A percentile compares a stretch with the other conserved stretches of the same genome.
These are phyloP conservation scores for Volucella inanis DNA, from an alignment of 2,888 invertebrate species.

Conservation along the genomic window DNA sequence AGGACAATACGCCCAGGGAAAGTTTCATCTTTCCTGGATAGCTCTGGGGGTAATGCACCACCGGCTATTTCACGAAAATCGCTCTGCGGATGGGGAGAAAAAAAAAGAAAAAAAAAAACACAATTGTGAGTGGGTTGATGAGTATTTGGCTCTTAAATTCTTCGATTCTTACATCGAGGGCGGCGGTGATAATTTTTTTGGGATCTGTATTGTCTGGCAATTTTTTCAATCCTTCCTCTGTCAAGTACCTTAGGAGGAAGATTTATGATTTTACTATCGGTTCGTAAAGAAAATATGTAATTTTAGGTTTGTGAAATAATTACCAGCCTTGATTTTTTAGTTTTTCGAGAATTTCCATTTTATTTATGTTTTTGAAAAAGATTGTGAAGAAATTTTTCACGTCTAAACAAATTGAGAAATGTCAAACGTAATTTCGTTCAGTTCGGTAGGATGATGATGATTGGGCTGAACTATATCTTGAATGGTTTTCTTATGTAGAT, in stretches of 20 bases:
- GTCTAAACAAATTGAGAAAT: constrained; percentile 71
- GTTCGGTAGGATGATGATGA: constrained; percentile 35
- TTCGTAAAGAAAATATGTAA: constrained; percentile 5
- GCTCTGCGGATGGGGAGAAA: constrained; percentile 76
- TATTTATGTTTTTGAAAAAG: constrained; percentile 56
- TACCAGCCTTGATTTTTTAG: constrained; percentile 88
- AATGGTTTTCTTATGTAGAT: constrained; percentile 20
- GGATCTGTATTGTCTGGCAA: constrained; percentile 87
- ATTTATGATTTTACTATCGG: constrained; percentile 12
- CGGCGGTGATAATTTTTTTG: constrained; percentile 86
- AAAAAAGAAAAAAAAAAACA: neutral
- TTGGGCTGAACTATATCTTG: constrained; percentile 14
- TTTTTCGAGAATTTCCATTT: constrained; percentile 86
- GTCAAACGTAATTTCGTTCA: constrained; percentile 60
- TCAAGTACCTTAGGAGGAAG: constrained; percentile 86
- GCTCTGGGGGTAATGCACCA: constrained; percentile 88
- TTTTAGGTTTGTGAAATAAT: constrained; percentile 70
- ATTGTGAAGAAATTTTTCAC: constrained; percentile 64
- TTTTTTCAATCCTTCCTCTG: constrained; percentile 88
- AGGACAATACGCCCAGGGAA: constrained; percentile 87
- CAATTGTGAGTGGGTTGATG: constrained; percentile 9
- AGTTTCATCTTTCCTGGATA: constrained; percentile 84
- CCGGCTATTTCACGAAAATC: constrained; percentile 93
- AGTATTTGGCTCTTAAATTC: neutral
- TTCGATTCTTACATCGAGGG: constrained; percentile 87